These are phyloP conservation scores for Sciaenops ocellatus DNA, from an alignment of 2,797 vertebrate species.

Conservation along the genomic window DNA sequence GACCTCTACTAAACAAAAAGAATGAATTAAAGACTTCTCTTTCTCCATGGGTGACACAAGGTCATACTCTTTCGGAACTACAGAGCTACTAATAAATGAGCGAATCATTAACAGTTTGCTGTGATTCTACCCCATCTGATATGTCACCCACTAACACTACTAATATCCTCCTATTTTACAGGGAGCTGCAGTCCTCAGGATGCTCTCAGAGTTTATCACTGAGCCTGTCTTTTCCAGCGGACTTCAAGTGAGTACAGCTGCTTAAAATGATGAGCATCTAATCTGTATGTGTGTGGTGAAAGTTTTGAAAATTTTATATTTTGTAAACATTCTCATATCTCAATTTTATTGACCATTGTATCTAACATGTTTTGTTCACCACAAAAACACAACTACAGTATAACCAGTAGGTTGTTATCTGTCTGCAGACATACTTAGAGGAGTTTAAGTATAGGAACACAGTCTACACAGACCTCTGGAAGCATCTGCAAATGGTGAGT, in stretches of 20 bases:
- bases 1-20: neutral
- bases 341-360: neutral
- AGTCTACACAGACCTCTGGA: conserved; percentile 88
- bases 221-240: conserved; percentile 87
- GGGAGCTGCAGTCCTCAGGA: conserved; percentile 91
- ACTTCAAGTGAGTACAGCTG: conserved; percentile 83
- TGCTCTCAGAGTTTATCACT: conserved; percentile 90
- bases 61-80: neutral
- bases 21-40: neutral
- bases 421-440: conserved; percentile 88
- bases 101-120: conserved; percentile 14
- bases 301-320: neutral
- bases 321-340: neutral
- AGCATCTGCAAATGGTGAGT: conserved; percentile 84
- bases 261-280: neutral
- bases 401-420: conserved; percentile 25
- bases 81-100: conserved; percentile 10
- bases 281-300: neutral
- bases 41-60: neutral
- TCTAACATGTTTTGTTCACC: neutral
- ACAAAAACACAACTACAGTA: neutral
- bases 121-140: conserved; percentile 6
- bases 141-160: conserved; percentile 13
- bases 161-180: conserved; percentile 24
- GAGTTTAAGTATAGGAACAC: conserved; percentile 86